Percentiles rank a stretch among this genome's conserved stretches.
Evolutionary conservation across 2,888 invertebrate species (phyloP).

Genomic region (Dynastes maya): DNA sequence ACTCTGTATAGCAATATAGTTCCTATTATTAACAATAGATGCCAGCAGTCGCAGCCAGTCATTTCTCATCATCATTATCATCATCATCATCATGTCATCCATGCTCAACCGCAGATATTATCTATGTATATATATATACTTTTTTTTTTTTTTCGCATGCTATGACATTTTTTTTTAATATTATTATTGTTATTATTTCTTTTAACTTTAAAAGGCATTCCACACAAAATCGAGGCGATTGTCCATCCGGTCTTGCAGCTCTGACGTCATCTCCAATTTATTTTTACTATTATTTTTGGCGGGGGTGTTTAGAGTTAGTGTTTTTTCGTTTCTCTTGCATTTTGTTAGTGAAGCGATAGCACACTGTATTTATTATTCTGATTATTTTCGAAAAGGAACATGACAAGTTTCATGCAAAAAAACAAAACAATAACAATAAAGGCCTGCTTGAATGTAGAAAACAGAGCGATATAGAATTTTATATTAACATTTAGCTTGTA

Average conservation of each 20-base stretch:
- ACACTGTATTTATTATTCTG: constrained; percentile 49
- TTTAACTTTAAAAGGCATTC: constrained; percentile 34
- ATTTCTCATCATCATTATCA: constrained; percentile 57
- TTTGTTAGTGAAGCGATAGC: constrained; percentile 57
- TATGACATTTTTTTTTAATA: constrained; percentile 43
- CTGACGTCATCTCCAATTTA: background rate
- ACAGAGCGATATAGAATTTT: constrained; percentile 15
- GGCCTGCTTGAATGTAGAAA: background rate
- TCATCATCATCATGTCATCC: constrained; percentile 61
- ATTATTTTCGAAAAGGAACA: background rate
- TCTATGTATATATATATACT: constrained; percentile 50
- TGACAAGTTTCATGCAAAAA: constrained; percentile 29
- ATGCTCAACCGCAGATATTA: constrained; percentile 58
- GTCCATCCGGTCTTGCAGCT: background rate
- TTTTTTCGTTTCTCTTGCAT: constrained; percentile 30
- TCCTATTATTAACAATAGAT: constrained; percentile 60
- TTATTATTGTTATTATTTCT: no score
- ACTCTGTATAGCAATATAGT: constrained; percentile 53
- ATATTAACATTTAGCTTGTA: constrained; percentile 29
- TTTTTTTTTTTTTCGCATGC: constrained; percentile 60
- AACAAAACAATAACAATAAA: background rate
- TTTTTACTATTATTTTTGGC: background rate
- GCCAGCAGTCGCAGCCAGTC: constrained; percentile 69
- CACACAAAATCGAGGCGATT: constrained; percentile 46
- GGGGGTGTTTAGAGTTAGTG: constrained; percentile 26